Conservation (phyloP, 2,888 invertebrate species). For the Coelinius sp. region DNA sequence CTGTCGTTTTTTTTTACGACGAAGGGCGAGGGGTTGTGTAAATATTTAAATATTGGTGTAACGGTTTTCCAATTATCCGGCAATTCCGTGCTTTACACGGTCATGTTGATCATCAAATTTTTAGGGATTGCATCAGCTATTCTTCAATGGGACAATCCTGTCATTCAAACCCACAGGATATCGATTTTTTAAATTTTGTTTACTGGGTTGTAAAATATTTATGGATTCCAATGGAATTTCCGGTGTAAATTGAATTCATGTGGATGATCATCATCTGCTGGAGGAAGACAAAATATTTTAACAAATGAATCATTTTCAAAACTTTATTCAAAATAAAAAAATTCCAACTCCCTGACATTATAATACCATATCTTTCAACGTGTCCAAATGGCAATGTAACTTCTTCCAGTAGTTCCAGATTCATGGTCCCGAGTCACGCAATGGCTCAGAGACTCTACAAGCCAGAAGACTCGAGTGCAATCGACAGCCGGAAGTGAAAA, state of each 20-base stretch:
- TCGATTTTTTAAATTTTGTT: not conserved
- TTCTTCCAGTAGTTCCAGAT: constrained; percentile 2
- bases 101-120: not conserved
- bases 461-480: constrained; percentile 24
- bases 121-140: not conserved
- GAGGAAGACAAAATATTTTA: too few species aligned
- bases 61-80: not conserved
- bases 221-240: not conserved
- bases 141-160: not conserved
- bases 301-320: too few species aligned
- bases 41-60: not conserved
- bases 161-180: not conserved
- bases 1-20: not conserved
- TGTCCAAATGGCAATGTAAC: not conserved
- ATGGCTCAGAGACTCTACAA: constrained; percentile 15
- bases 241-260: not conserved
- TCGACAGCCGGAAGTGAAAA: constrained; percentile 33
- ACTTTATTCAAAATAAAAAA: not conserved
- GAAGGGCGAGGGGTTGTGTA: not conserved
- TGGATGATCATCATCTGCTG: too few species aligned
- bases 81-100: not conserved
- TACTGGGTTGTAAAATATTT: not conserved
- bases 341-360: not conserved
- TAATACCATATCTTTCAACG: not conserved
- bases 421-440: constrained; percentile 28